Conservation (phyloP, 2,797 vertebrate genomes). For the Furcifer pardalis region DNA sequence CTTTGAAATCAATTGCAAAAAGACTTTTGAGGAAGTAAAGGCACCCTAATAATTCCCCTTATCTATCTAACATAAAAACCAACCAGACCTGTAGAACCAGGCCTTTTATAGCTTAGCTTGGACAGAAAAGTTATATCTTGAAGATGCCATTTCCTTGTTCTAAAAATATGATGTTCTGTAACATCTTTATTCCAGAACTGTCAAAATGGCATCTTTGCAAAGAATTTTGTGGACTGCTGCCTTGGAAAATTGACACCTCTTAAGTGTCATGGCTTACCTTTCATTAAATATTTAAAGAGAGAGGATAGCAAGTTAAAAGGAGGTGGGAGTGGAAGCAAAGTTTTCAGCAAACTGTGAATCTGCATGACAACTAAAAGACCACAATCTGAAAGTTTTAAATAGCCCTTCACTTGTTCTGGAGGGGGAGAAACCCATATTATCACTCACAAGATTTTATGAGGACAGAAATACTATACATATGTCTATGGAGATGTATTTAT, state of each 20-base stretch:
- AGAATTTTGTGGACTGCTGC: no score
- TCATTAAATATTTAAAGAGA: background rate
- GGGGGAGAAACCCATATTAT: background rate
- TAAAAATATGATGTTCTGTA: background rate
- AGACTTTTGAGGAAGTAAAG: background rate
- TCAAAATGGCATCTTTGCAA: background rate
- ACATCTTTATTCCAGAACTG: background rate
- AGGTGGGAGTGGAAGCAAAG: background rate
- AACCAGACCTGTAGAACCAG: background rate
- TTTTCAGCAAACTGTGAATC: background rate
- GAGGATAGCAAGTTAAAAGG: background rate
- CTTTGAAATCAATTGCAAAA: background rate
- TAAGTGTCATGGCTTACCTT: background rate
- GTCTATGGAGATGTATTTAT: no score
- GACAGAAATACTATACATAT: background rate
- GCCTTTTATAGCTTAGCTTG: background rate
- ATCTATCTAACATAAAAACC: background rate
- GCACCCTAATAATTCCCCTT: no score
- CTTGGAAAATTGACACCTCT: no score
- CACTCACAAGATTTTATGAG: background rate
- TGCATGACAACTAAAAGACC: background rate
- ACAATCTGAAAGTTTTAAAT: background rate
- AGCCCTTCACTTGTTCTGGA: background rate
- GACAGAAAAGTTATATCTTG: background rate
- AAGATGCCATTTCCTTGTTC: background rate